Evolutionary conservation across 2,113 vertebrate genomes (phyloP).

Genomic region (Geothlypis trichas): DNA sequence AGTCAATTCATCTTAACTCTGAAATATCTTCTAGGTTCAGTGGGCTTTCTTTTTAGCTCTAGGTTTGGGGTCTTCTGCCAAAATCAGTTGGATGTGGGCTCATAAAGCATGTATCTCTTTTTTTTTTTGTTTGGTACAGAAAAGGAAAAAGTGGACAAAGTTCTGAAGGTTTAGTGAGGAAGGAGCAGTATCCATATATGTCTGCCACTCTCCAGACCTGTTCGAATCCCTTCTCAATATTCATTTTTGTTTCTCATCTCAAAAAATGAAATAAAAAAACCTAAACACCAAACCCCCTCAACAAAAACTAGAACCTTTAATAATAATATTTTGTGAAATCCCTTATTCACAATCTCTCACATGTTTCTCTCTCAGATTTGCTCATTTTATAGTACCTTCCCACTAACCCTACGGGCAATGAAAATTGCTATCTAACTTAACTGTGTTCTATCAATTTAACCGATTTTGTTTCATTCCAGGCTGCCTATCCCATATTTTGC

Average conservation of each 20-base stretch:
- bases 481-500: neutral
- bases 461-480: neutral
- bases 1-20: neutral
- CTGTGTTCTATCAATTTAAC: neutral
- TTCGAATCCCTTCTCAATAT: neutral
- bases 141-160: neutral
- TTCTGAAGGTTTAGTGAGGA: neutral
- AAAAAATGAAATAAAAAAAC: neutral
- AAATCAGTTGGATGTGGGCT: neutral
- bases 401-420: neutral
- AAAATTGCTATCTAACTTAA: neutral
- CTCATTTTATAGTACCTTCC: neutral
- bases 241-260: neutral
- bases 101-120: neutral
- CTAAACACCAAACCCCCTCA: neutral
- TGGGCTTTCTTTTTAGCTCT: neutral
- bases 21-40: neutral
- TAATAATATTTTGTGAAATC: neutral
- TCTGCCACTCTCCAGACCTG: neutral
- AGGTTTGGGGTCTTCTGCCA: neutral
- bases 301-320: accelerated
- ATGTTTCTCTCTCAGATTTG: neutral
- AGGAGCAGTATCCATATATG: neutral
- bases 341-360: neutral
- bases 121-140: neutral